These are phyloP conservation scores for Gerris lacustris DNA, from an alignment of 2,888 invertebrate genomes.

Conservation along the genomic window DNA sequence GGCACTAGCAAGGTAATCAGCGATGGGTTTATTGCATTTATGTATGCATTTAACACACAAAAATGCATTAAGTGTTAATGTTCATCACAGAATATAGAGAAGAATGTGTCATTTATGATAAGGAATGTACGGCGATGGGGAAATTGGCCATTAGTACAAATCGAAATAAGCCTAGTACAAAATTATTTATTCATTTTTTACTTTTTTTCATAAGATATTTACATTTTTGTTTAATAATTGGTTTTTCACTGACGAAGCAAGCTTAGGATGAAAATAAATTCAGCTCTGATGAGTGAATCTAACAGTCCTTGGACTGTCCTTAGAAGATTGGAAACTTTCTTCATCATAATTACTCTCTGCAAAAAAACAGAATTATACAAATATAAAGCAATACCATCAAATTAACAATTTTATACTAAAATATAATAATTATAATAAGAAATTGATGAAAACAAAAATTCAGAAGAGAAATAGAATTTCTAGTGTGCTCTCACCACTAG, in stretches of 20 bases:
- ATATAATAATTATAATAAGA: no score
- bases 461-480: no score
- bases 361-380: slow-evolving; percentile 7
- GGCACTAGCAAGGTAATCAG: slow-evolving; percentile 1
- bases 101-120: background rate
- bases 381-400: background rate
- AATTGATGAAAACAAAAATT: no score
- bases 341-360: slow-evolving; percentile 25
- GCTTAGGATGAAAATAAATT: background rate
- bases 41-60: no score
- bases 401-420: slow-evolving; percentile 23
- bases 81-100: background rate
- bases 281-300: slow-evolving; percentile 15
- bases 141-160: no score
- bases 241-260: no score
- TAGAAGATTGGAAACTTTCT: slow-evolving; percentile 20
- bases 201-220: background rate
- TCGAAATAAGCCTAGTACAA: no score
- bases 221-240: background rate
- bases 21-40: background rate
- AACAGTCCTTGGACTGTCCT: slow-evolving; percentile 21
- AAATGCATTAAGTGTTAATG: background rate
- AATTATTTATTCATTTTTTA: background rate
- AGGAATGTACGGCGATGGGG: background rate
- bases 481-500: no score